Evolutionary conservation across 2,797 vertebrate genomes (phyloP), one percentile per base, ranked within the genome.

Genomic region (Eospalax fontanierii): DNA sequence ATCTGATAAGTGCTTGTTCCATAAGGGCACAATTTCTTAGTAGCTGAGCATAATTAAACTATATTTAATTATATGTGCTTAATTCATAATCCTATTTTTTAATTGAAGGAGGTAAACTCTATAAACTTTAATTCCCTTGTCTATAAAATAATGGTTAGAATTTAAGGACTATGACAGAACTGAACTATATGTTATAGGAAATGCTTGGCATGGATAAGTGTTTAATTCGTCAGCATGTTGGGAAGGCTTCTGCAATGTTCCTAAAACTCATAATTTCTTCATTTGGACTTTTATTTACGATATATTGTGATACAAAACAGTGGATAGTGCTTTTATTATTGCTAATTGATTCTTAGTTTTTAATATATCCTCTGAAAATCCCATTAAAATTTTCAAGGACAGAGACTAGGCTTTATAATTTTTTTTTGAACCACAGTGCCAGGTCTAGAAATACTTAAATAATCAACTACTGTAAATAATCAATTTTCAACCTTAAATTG

Each of bases 401-500:
- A 90, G 74, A 26, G 54, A 18, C 24, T 54, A 85, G 50, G 22
- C 10, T 43, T 91, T 90, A 40, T 35, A 86, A 80, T 85, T 33
- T 30, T 90, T 86, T 79, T 71, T 43, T 90, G 38, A 46, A 12
- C 30, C 18, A 75, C 6, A n/a, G 3, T 50, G 43, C 22, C 26
- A 82, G 0, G 82, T 95, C 15, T 71, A 35, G 83, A 54, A 81
- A 61, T 79, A 74, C 10, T 61, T 82, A 92, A 87, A 65, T 81
- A 90, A 71, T 70, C 59, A 71, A 38, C 50, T 88, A 63, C n/a
- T 71, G 83, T 66, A 85, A 94, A 89, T 68, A 74, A 63, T 74
- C 43, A 57, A 43, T 95, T 87, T 95, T 89, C 71, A 90, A 75
- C 28, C 18, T 95, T 76, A 91, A 86, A 40, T 93, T 81, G 65